Evolutionary conservation across 2,888 invertebrate genomes (phyloP).

Genomic region (Glyphotaelius pellucidus): DNA sequence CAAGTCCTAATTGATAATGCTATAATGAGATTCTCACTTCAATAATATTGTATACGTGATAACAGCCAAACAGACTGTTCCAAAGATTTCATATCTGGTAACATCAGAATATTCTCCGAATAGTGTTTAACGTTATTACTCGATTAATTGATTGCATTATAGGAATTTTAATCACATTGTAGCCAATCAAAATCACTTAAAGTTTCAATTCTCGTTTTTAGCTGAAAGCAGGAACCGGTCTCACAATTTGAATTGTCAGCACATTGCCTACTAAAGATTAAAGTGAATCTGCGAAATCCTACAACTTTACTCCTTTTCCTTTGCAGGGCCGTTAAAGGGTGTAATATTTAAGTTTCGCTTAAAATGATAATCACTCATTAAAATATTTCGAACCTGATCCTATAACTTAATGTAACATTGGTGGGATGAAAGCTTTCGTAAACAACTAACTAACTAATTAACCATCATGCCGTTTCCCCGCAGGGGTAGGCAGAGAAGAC

Average conservation of each 20-base stretch:
- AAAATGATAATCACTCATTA: too few relatives aligned
- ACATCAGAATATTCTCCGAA: not conserved
- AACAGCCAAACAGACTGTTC: not conserved
- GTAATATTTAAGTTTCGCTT: too few relatives aligned
- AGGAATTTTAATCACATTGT: too few relatives aligned
- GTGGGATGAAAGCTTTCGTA: too few relatives aligned
- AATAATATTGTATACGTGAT: not conserved
- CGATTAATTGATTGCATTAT: too few relatives aligned
- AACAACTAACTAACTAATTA: too few relatives aligned
- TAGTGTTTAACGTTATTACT: not conserved
- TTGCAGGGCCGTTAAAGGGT: not conserved
- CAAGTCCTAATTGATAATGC: not conserved
- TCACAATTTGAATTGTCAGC: constrained; percentile 10
- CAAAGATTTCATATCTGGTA: not conserved
- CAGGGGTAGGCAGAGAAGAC: too few relatives aligned
- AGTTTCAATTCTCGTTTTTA: not conserved
- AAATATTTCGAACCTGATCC: too few relatives aligned
- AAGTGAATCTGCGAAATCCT: not conserved
- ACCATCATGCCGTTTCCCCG: too few relatives aligned
- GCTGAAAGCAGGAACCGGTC: constrained; percentile 5
- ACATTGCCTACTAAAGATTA: constrained; percentile 6
- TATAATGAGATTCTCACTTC: not conserved
- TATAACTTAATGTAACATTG: too few relatives aligned
- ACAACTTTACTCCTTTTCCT: not conserved
- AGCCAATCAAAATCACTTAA: too few relatives aligned